A percentile compares a stretch with the other conserved stretches of the same genome.
Evolutionary conservation across 2,888 invertebrate species (phyloP).

Genomic region (Sarcophaga variegata): DNA sequence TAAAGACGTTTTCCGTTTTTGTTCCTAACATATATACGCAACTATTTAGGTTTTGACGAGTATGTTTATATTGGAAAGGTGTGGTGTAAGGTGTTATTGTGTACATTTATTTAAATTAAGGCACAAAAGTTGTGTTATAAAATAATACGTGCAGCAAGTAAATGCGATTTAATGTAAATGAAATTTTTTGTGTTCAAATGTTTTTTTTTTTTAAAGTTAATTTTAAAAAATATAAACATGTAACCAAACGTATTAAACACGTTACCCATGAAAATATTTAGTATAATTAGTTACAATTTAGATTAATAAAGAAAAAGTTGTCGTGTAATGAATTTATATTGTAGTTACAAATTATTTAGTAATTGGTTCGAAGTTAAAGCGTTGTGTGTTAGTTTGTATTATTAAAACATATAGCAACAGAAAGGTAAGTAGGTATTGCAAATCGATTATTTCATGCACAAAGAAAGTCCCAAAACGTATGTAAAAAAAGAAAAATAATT

Average conservation of each 20-base stretch:
- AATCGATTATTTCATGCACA: slow-evolving; percentile 56
- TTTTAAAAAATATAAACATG: slow-evolving; percentile 8
- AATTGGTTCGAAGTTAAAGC: slow-evolving; percentile 19
- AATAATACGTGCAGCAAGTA: slow-evolving; percentile 42
- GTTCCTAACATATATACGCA: slow-evolving; percentile 55
- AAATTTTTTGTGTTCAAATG: background rate
- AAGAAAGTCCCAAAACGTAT: slow-evolving; percentile 58
- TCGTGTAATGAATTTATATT: background rate
- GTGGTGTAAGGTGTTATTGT: background rate
- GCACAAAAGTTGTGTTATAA: background rate
- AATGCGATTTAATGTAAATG: background rate
- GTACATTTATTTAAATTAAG: slow-evolving; percentile 26
- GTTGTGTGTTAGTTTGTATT: slow-evolving; percentile 24
- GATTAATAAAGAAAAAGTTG: background rate
- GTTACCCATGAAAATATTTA: background rate
- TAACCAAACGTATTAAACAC: background rate
- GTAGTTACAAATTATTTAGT: background rate
- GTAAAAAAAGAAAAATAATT: slow-evolving; percentile 40
- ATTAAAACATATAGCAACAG: slow-evolving; percentile 6
- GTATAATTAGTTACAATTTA: background rate
- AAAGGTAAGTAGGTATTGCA: slow-evolving; percentile 15
- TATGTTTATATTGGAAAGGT: slow-evolving; percentile 15
- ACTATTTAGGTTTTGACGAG: slow-evolving; percentile 51
- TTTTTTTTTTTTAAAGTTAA: background rate
- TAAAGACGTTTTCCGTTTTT: slow-evolving; percentile 71